A percentile compares a stretch with the other conserved stretches of the same genome.
phyloP scores from a whole-genome alignment of 2,888 invertebrate genomes.

The Microplitis deprimator region DNA sequence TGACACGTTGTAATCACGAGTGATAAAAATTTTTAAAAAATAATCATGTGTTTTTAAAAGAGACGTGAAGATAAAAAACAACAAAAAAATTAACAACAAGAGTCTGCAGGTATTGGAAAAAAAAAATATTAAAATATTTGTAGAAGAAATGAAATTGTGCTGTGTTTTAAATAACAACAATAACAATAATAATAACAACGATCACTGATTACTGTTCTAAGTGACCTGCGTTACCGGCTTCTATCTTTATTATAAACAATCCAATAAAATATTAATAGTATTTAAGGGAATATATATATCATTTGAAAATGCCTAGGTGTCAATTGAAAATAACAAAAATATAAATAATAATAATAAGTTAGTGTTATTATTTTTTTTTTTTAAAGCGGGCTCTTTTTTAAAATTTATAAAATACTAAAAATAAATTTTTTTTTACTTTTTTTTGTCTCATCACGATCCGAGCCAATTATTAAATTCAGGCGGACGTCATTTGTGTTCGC shows the following conservation, averaged over 20 bases:
- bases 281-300: not conserved
- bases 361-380: not conserved
- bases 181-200: not conserved
- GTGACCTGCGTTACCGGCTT: slow-evolving; percentile 1
- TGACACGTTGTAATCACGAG: slow-evolving; percentile 6
- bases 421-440: slow-evolving; percentile 11
- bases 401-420: not conserved
- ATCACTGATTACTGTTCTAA: not conserved
- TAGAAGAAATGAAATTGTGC: not conserved
- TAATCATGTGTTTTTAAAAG: slow-evolving; percentile 8
- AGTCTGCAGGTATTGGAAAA: not conserved
- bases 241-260: not conserved
- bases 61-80: not conserved
- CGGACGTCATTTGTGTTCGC: not conserved
- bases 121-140: not conserved
- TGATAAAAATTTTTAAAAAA: not conserved
- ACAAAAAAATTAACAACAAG: not conserved
- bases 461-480: slow-evolving; percentile 5
- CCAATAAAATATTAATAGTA: not conserved
- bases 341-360: slow-evolving; percentile 23
- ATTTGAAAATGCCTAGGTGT: slow-evolving; percentile 47
- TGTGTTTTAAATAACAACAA: not conserved
- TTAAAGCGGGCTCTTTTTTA: not conserved
- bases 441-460: slow-evolving; percentile 17
- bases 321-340: slow-evolving; percentile 49